Evolutionary conservation across 2,888 invertebrate genomes (phyloP), one percentile per base, ranked within the genome.

Genomic region (Gordius sp.): DNA sequence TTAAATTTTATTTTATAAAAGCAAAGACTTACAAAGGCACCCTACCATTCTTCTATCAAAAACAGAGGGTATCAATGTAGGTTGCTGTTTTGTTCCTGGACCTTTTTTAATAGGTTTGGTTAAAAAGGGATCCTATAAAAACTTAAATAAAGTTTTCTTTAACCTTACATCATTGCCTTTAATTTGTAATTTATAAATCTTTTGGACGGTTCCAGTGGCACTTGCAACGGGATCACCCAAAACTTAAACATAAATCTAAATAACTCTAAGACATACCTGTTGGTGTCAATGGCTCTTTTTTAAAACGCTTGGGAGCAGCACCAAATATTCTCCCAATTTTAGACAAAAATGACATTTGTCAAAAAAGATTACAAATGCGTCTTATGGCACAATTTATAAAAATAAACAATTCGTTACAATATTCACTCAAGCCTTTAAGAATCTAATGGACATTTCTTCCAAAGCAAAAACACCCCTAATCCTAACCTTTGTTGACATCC

Each of bases 101-200:
- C 47, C 47, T 20, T 47, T 47, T 47, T 47, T 47, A n/a, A 47
- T 47, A 47, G 47, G 47, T 4, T 47, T 47, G 8, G 47, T 47
- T 47, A 47, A 47, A 47, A 47, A 47, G 4, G 47, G 47, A 47
- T 47, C 47, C 47, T 47, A 4, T 18, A 47, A n/a, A 18, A n/a
- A 47, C 8, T n/a, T 18, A 47, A 20, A 18, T 47, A n/a, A 47
- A 47, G 23, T n/a, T 47, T 13, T 13, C 39, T 33, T 13, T 47
- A 47, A 47, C 8, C 4, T 47, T 47, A 47, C 47, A 20, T 47
- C 47, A 8, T n/a, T 47, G 8, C 47, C 47, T 47, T 47, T 47
- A 8, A 47, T 4, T 20, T 47, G 8, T 20, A 47, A 47, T 47
- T 47, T 47, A 47, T 47, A 47, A 4, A 47, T 20, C 20, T 20